Evolutionary conservation across 2,797 vertebrate genomes (phyloP).

Genomic region (Lophotriccus pileatus): DNA sequence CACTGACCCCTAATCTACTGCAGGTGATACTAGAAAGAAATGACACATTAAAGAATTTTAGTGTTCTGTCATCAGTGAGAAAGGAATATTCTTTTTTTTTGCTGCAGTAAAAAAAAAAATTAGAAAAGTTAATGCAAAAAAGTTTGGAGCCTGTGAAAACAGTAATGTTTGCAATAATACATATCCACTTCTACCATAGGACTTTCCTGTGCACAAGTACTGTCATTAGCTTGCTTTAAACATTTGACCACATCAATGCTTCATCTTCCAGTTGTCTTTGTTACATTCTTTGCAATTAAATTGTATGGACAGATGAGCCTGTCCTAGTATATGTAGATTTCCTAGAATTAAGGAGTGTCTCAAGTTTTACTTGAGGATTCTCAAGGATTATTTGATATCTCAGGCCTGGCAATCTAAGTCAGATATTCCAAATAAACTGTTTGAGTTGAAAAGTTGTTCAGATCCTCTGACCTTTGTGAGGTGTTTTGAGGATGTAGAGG

Average conservation of each 20-base stretch:
- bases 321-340: not conserved
- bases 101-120: not conserved
- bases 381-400: not conserved
- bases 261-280: not conserved
- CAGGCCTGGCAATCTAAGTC: not conserved
- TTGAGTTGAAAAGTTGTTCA: not conserved
- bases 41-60: not conserved
- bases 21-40: not conserved
- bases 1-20: fast-evolving
- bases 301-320: not conserved
- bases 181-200: not conserved
- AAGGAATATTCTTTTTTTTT: not conserved
- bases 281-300: not conserved
- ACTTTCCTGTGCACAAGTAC: not conserved
- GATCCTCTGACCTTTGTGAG: not conserved
- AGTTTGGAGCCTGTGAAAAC: not conserved
- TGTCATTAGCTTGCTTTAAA: not conserved
- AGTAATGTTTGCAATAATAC: not conserved
- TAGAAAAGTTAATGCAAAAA: not conserved
- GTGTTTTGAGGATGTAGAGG: not conserved
- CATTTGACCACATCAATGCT: not conserved
- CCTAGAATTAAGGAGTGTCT: not conserved
- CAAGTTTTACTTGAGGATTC: not conserved
- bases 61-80: not conserved
- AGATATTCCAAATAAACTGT: not conserved